Evolutionary conservation across 1,140 invertebrate species (phyloP).

Genomic region (Bilobella aurantiaca): DNA sequence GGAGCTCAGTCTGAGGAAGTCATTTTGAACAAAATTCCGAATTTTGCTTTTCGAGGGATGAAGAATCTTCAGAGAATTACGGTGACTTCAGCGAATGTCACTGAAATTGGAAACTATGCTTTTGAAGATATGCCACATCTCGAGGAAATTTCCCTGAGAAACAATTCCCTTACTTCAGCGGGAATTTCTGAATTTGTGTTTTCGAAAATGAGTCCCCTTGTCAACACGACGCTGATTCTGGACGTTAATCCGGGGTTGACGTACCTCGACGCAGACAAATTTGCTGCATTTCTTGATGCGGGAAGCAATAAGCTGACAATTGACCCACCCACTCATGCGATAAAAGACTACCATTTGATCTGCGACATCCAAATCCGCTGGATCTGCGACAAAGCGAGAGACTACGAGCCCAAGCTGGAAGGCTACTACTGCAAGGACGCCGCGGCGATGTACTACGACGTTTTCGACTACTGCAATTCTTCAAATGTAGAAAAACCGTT

Average conservation of each 20-base stretch:
- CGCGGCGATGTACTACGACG: background rate
- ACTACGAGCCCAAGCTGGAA: background rate
- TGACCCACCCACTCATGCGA: background rate
- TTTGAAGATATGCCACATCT: background rate
- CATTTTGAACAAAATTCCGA: too few species aligned
- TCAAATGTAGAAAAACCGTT: too few species aligned
- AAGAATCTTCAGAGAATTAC: background rate
- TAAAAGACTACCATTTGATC: too few species aligned
- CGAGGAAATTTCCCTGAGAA: background rate
- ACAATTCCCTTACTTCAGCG: background rate
- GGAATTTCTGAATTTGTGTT: background rate
- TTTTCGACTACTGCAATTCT: background rate
- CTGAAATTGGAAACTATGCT: background rate
- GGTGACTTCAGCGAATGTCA: background rate
- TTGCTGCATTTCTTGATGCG: background rate
- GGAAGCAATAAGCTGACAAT: background rate
- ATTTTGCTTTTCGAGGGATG: background rate
- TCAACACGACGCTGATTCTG: background rate
- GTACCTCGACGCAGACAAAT: background rate
- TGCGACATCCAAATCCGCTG: background rate
- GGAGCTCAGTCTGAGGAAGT: too few species aligned
- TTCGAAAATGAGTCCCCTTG: background rate
- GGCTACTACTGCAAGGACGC: background rate
- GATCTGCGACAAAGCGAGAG: background rate
- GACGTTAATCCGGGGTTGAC: background rate